Evolutionary conservation across 2,888 invertebrate genomes (phyloP).

Genomic region (Aspidiotus destructor): DNA sequence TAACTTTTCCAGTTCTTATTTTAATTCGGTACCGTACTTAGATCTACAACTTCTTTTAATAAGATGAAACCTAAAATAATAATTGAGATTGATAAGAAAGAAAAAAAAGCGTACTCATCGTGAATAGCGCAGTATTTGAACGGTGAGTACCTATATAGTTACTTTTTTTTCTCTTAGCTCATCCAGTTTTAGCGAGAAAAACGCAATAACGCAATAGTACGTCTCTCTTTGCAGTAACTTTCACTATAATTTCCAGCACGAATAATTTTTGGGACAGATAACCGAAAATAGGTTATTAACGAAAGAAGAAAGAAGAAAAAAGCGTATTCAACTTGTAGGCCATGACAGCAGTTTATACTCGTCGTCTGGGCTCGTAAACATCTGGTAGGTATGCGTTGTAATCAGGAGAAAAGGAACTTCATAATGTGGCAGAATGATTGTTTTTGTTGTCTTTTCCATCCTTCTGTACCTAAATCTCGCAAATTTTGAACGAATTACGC

Average conservation of each 20-base stretch:
- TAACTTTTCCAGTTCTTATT: no score
- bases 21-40: no score
- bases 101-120: no score
- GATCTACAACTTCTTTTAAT: no score
- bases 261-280: conserved; percentile 2
- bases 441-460: neutral
- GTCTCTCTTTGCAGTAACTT: neutral
- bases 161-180: no score
- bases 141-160: no score
- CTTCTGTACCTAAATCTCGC: no score
- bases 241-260: conserved; percentile 4
- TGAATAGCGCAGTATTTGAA: no score
- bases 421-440: neutral
- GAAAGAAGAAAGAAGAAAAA: neutral
- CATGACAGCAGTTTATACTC: neutral
- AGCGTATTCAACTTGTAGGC: neutral
- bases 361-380: neutral
- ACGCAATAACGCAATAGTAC: neutral
- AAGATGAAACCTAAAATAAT: no score
- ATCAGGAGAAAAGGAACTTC: neutral
- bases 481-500: no score
- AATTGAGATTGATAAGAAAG: no score
- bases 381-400: neutral
- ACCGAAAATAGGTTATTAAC: neutral
- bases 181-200: neutral